These are phyloP conservation scores for Drosophila athabasca DNA, from an alignment of 1,140 invertebrate genomes.

Conservation along the genomic window DNA sequence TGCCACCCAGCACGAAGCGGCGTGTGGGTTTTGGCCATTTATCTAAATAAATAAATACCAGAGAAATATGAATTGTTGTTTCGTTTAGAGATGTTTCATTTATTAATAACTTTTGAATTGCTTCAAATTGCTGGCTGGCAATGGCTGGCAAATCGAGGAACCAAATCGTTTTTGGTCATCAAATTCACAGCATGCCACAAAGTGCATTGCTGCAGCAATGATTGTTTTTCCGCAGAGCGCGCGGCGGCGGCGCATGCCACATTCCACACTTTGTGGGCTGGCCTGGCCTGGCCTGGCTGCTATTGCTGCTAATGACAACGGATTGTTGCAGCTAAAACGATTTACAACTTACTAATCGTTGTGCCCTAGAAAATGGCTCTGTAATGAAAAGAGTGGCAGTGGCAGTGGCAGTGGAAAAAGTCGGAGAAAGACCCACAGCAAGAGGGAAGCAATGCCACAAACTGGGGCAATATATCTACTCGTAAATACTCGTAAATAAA, in stretches of 20 bases:
- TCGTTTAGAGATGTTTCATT: slow-evolving; percentile 36
- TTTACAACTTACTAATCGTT: slow-evolving; percentile 56
- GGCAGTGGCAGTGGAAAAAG: background rate
- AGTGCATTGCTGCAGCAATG: slow-evolving; percentile 35
- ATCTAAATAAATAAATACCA: slow-evolving; percentile 22
- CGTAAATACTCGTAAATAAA: slow-evolving; percentile 12
- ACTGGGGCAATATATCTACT: slow-evolving; percentile 20
- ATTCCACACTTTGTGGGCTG: slow-evolving; percentile 9
- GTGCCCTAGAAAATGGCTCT: slow-evolving; percentile 43
- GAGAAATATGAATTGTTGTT: slow-evolving; percentile 20
- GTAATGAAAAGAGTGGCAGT: slow-evolving; percentile 33
- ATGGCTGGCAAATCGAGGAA: slow-evolving; percentile 28
- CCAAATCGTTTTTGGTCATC: slow-evolving; percentile 17
- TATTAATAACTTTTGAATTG: slow-evolving; percentile 77
- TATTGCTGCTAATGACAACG: too few relatives aligned
- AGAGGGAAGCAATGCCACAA: background rate
- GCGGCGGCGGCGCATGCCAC: slow-evolving; percentile 24
- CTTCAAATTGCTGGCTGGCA: slow-evolving; percentile 58
- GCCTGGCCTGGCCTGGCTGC: too few relatives aligned
- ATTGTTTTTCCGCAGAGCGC: slow-evolving; percentile 50
- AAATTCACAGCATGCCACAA: slow-evolving; percentile 46
- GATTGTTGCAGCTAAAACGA: slow-evolving; percentile 34
- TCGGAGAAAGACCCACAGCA: slow-evolving; percentile 3
- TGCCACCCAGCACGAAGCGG: slow-evolving; percentile 21
- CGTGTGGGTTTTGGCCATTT: slow-evolving; percentile 32